phyloP scores from a whole-genome alignment of 1,140 invertebrate genomes.

The Drosophila biarmipes region DNA sequence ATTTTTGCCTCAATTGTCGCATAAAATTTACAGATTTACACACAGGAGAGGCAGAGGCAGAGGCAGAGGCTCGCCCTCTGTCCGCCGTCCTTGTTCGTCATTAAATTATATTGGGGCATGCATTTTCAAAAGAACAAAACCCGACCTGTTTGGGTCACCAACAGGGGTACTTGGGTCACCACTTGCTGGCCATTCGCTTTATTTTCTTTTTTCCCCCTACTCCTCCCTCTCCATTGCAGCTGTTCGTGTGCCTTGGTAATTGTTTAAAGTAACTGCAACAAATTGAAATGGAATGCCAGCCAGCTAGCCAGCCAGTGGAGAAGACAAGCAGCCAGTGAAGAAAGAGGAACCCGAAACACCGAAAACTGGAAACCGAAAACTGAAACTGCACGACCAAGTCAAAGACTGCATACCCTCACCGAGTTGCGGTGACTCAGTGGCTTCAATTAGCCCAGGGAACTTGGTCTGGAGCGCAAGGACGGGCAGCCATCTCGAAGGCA shows the following conservation, averaged over 20 bases:
- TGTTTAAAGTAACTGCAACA: slow-evolving; percentile 73
- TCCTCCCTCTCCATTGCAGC: slow-evolving; percentile 22
- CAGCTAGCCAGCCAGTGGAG: slow-evolving; percentile 1
- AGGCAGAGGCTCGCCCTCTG: not conserved
- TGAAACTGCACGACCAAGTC: slow-evolving; percentile 1
- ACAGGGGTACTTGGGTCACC: slow-evolving; percentile 3
- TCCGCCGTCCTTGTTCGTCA: slow-evolving; percentile 39
- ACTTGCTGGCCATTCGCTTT: not conserved
- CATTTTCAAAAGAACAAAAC: slow-evolving; percentile 23
- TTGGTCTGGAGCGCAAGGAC: not conserved
- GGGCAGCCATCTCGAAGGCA: not conserved
- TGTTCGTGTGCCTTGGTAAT: slow-evolving; percentile 67
- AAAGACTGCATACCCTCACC: slow-evolving; percentile 21
- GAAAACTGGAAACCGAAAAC: not conserved
- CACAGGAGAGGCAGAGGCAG: slow-evolving; percentile 3
- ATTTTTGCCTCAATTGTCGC: slow-evolving; percentile 77
- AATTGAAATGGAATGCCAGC: slow-evolving; percentile 55
- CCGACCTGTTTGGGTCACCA: slow-evolving; percentile 25
- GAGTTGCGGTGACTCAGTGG: not conserved
- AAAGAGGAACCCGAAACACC: not conserved
- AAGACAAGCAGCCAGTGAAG: slow-evolving; percentile 1
- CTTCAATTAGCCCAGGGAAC: slow-evolving; percentile 23
- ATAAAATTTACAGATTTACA: slow-evolving; percentile 80
- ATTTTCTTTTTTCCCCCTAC: not conserved
- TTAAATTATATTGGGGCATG: slow-evolving; percentile 55